phyloP scores from a whole-genome alignment of 2,888 invertebrate genomes.

The Ceriagrion tenellum region DNA sequence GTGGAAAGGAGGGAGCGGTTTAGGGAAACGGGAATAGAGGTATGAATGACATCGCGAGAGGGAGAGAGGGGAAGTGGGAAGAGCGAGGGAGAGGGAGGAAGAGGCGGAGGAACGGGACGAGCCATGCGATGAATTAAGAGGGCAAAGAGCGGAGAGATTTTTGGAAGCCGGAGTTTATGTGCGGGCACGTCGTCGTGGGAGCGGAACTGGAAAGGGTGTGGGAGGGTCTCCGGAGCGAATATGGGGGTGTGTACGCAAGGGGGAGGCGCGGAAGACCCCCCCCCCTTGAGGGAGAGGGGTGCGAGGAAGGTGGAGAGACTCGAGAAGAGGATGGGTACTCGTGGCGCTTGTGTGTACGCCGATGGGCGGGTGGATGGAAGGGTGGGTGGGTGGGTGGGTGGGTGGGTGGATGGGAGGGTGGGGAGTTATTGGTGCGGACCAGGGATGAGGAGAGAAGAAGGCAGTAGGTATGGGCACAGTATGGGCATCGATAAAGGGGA shows the following conservation, averaged over 20 bases:
- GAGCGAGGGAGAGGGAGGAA: neutral
- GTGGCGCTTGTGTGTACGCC: neutral
- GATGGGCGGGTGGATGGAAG: neutral
- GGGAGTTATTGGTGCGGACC: neutral
- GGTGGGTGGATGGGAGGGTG: neutral
- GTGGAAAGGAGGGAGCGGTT: constrained; percentile 74
- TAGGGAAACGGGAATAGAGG: constrained; percentile 74
- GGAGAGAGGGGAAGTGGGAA: constrained; percentile 77
- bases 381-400: neutral
- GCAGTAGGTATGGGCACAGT: neutral
- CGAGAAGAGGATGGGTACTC: neutral
- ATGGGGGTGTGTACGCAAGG: neutral
- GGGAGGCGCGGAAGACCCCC: neutral
- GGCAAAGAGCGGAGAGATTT: constrained; percentile 70
- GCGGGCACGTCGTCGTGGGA: constrained; percentile 49
- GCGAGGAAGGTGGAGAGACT: neutral
- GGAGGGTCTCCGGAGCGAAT: neutral
- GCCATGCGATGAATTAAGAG: constrained; percentile 49
- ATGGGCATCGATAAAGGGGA: constrained; percentile 55
- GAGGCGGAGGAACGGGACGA: neutral
- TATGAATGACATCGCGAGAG: no score
- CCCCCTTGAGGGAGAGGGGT: neutral
- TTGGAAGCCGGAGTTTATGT: constrained; percentile 70
- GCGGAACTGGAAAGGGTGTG: neutral
- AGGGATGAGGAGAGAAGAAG: constrained; percentile 2